Conservation (phyloP, 2,113 vertebrate genomes). For the Macrotus californicus region DNA sequence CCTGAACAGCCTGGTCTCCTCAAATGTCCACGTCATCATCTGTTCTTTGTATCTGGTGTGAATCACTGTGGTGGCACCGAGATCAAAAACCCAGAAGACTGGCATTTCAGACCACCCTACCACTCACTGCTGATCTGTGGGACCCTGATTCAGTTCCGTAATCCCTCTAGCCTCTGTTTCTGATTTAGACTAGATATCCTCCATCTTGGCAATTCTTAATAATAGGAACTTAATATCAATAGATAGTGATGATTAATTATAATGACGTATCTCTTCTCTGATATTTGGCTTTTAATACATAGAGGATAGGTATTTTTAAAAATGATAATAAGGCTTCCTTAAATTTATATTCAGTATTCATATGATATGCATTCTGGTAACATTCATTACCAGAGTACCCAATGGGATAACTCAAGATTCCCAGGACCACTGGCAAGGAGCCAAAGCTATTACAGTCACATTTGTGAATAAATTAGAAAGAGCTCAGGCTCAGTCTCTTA, state of each 20-base stretch:
- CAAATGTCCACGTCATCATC: too few species aligned
- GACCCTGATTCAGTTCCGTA: neutral
- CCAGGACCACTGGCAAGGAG: slow-evolving; percentile 43
- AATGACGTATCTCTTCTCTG: slow-evolving; percentile 40
- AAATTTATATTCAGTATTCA: slow-evolving; percentile 63
- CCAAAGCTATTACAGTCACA: slow-evolving; percentile 62
- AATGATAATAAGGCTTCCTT: slow-evolving; percentile 55
- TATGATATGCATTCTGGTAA: slow-evolving; percentile 38
- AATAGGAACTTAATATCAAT: slow-evolving; percentile 43
- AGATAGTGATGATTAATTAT: slow-evolving; percentile 49
- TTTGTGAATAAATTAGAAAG: slow-evolving; percentile 64
- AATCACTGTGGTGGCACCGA: neutral
- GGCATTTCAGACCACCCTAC: neutral
- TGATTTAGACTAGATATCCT: neutral
- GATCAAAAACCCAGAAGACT: neutral
- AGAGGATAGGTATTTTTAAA: slow-evolving; percentile 32
- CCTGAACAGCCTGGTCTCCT: too few species aligned
- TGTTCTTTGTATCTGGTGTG: neutral
- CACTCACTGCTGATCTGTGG: neutral
- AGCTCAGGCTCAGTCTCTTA: slow-evolving; percentile 37
- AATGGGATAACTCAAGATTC: slow-evolving; percentile 42
- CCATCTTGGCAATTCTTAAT: slow-evolving; percentile 18
- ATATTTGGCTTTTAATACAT: slow-evolving; percentile 53
- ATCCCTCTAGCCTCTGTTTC: neutral
- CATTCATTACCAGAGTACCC: slow-evolving; percentile 50